Base-by-base conservation (phyloP, 2,888 invertebrate genomes). In the Macrosoma leucophasiata region DNA sequence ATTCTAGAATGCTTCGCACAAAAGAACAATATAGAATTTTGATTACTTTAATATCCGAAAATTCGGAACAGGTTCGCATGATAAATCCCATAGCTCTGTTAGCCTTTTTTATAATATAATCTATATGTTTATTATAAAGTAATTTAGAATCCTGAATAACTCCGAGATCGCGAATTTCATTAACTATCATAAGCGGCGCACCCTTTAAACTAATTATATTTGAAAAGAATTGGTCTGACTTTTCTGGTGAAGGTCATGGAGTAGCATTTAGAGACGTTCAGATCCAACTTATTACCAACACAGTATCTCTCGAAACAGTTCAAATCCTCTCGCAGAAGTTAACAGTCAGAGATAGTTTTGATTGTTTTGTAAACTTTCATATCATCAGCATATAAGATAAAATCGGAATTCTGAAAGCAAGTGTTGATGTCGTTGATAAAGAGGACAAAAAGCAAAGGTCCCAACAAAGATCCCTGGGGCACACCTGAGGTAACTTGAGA, bases 341-440 rank as follows among this genome's bases (percentile, higher is more conserved):
- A 8, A 20, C 36, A 38, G 3, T 43, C 30, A 10, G 5, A 23
- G 3, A 4, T 2, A 11, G 5, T 13, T 5, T 10, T 9, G 4
- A 38, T 41, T 3, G 11, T 13, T 27, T 12, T 40, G 5, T 24
- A 41, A 8, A 44, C 26, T 14, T 41, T 39, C 24, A 41, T 22
- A n/a, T 41, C 39, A 19, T 41, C 35, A 9, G 33, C 35, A 13
- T 36, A 33, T 2, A 29, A 21, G 2, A 30, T 25, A 21, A 25
- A 31, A 7, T 33, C 17, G 9, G 36, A 37, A 13, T 29, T 6
- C 9, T 14, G 8, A 17, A 43, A 39, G 19, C 36, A 31, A 12
- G 25, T 6, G 6, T 11, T 7, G 7, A 41, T 33, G 17, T 41
- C 41, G 12, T 38, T 36, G 0, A 41, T 30, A 24, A 23, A 41